Conservation (phyloP, 2,888 invertebrate genomes). For the Chloroclysta siterata region DNA sequence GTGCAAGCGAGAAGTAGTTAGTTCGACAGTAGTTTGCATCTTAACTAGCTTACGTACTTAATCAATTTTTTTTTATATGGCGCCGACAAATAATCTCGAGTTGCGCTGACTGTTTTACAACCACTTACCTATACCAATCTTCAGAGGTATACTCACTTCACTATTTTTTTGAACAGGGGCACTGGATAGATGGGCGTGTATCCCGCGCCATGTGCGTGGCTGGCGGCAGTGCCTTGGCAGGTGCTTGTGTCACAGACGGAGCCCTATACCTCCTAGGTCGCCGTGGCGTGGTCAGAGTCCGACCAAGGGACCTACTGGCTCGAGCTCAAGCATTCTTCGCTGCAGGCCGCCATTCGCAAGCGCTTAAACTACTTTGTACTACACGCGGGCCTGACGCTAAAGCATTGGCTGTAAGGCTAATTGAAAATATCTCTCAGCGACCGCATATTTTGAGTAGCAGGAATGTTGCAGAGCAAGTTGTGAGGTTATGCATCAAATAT, state of each 20-base stretch:
- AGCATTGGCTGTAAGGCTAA: constrained; percentile 58
- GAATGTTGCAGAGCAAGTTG: constrained; percentile 67
- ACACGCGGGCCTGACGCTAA: constrained; percentile 62
- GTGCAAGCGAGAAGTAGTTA: too few relatives aligned
- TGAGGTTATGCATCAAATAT: constrained; percentile 70
- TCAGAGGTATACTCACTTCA: background rate
- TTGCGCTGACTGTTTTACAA: too few relatives aligned
- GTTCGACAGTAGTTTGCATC: too few relatives aligned
- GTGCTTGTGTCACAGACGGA: constrained; percentile 78
- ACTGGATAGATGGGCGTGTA: constrained; percentile 98
- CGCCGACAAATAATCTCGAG: too few relatives aligned
- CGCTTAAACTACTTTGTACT: constrained; percentile 66
- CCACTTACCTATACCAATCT: too few relatives aligned
- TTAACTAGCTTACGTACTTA: too few relatives aligned
- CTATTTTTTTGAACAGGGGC: constrained; percentile 83
- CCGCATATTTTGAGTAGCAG: constrained; percentile 67
- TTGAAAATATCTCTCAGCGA: constrained; percentile 62
- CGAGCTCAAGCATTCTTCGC: constrained; percentile 83
- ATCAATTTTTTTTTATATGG: too few relatives aligned
- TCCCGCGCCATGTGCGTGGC: constrained; percentile 86
- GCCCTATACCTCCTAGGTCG: constrained; percentile 84
- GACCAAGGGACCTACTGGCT: constrained; percentile 86
- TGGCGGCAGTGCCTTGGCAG: constrained; percentile 83
- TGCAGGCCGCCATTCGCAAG: constrained; percentile 83
- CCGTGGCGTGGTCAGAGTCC: constrained; percentile 87